Percentiles rank a stretch among this genome's conserved stretches.
These are phyloP conservation scores for Brachypodius melanocephalos DNA, from an alignment of 2,113 vertebrate species.

Conservation along the genomic window DNA sequence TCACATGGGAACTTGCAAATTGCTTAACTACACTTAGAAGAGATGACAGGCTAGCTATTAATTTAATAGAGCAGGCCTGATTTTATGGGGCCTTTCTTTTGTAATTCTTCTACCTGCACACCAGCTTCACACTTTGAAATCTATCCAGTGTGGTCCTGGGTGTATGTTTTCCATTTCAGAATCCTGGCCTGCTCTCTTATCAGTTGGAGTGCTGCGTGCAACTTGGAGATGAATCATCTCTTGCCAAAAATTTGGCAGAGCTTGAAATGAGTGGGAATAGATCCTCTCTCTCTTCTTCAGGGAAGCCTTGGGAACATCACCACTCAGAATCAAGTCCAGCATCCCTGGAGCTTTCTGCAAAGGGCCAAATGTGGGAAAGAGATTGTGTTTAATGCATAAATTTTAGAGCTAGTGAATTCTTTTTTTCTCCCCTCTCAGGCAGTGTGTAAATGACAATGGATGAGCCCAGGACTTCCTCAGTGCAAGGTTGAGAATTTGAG, in stretches of 20 bases:
- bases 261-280: neutral
- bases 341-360: neutral
- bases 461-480: neutral
- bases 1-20: neutral
- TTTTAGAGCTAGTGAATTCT: neutral
- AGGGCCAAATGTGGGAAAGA: fast-evolving
- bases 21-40: neutral
- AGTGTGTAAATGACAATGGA: neutral
- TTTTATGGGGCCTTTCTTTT: neutral
- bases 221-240: fast-evolving
- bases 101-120: neutral
- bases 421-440: fast-evolving
- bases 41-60: neutral
- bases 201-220: neutral
- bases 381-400: neutral
- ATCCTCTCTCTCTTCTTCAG: neutral
- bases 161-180: neutral
- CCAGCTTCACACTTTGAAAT: neutral
- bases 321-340: no score
- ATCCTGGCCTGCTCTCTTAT: neutral
- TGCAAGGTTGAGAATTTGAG: neutral
- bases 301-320: neutral
- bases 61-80: neutral
- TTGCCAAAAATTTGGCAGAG: neutral
- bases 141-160: fast-evolving